Evolutionary conservation across 2,888 invertebrate species (phyloP).

Genomic region (Hirtodrosophila histrioides): DNA sequence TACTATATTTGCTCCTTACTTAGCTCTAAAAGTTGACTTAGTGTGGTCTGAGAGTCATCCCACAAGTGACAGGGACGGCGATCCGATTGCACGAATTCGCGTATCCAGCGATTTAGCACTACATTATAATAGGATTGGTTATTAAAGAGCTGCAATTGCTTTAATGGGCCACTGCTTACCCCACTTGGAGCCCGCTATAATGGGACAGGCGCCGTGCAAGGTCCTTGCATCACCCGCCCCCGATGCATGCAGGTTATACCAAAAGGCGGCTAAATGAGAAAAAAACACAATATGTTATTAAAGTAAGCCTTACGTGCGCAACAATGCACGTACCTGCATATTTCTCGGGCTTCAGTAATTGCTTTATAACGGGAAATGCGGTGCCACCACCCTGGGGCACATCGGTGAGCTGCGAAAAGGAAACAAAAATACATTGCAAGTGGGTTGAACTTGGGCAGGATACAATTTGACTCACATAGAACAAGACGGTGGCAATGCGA

Average conservation of each 20-base stretch:
- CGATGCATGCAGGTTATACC: conserved; percentile 95
- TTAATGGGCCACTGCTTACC: conserved; percentile 86
- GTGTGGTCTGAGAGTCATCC: conserved; percentile 47
- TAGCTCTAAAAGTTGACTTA: conserved; percentile 3
- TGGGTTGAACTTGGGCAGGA: not conserved
- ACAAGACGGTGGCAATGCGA: conserved; percentile 82
- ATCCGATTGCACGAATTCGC: conserved; percentile 93
- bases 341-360: conserved; percentile 87
- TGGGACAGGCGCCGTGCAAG: conserved; percentile 97
- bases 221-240: conserved; percentile 95
- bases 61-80: conserved; percentile 85
- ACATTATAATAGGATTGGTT: not conserved
- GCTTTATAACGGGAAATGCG: conserved; percentile 95
- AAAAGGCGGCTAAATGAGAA: conserved; percentile 88
- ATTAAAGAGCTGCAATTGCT: not conserved
- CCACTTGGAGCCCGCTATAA: conserved; percentile 98
- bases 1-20: not conserved
- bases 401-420: conserved; percentile 91
- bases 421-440: conserved; percentile 5
- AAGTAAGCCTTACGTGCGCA: not conserved
- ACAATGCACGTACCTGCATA: conserved; percentile 50
- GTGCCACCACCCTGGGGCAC: conserved; percentile 98
- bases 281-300: conserved; percentile 1
- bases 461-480: conserved; percentile 78
- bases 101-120: conserved; percentile 96